Conservation (phyloP, 2,797 vertebrate species). For the Stomatorhinus walkeri region DNA sequence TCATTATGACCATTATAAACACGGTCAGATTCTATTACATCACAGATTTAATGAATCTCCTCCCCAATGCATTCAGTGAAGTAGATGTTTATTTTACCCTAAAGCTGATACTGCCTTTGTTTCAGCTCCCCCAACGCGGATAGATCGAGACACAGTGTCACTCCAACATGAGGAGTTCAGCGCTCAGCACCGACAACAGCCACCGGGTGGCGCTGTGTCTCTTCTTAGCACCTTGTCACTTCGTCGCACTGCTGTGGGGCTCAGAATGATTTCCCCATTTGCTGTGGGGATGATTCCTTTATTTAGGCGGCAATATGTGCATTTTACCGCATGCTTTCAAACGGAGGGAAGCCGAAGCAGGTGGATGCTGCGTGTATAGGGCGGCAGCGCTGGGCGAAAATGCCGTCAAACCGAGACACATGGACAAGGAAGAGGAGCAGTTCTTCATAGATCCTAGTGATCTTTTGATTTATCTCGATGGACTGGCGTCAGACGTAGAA, state of each 20-base stretch:
- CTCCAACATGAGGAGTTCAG: background rate
- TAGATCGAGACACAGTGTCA: background rate
- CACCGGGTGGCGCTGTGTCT: constrained; percentile 22
- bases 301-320: background rate
- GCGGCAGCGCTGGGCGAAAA: background rate
- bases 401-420: background rate
- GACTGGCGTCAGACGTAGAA: background rate
- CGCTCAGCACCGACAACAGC: background rate
- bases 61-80: background rate
- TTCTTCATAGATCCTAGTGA: background rate
- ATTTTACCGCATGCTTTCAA: background rate
- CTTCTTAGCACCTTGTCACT: background rate
- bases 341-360: background rate
- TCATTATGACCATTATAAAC: constrained; percentile 17
- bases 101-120: constrained; percentile 3
- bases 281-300: background rate
- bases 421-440: background rate
- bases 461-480: background rate
- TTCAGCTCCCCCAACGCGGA: background rate
- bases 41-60: background rate
- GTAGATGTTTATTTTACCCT: constrained; percentile 14
- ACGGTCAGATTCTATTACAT: constrained; percentile 13
- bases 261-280: background rate
- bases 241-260: background rate
- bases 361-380: background rate